Base-by-base conservation (phyloP, 2,113 vertebrate species). In the Proterorhinus semilunaris region DNA sequence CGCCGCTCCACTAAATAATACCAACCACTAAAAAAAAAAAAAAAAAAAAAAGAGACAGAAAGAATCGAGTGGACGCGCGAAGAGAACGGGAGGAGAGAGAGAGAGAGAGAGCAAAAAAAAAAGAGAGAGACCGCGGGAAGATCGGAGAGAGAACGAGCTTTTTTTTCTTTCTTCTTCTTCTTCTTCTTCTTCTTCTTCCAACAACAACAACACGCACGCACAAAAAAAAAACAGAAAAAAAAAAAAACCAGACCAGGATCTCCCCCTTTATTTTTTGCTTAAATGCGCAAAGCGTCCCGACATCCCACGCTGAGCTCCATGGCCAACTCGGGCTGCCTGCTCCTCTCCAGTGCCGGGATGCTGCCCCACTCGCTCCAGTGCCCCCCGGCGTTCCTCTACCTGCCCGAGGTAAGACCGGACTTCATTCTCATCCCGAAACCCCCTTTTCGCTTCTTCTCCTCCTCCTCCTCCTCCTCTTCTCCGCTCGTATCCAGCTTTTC, bases 301-400 rank as follows among this genome's bases (percentile, higher is more conserved):
- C 78, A 78, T 86, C 95, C 92, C 95, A 94, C 95, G 94, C 95
- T 96, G 92, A 94, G 95, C 95, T 97, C 95, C 92, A 98, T 98
- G 96, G 95, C 95, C 91, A 98, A 97, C 95, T 97, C 95, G 73
- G 95, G 95, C 94, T 96, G 96, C 89, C 94, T 98, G 93, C 94
- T 98, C 91, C 94, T 97, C 91, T 94, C 96, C 93, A 91, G 93
- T 92, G 92, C 95, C 78, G 94, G 95, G 91, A 95, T 98, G 96
- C 94, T 97, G 87, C 95, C 95, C 84, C 96, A 95, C 92, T 92
- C 95, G 79, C 93, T 95, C 78, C 94, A 94, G 87, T 94, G 95
- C 82, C 93, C 95, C 79, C 93, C 95, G 65, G 93, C 96, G 74
- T 96, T 97, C 93, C 95, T 97, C 93, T 97, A 95, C 95, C 95